A percentile compares a stretch with the other conserved stretches of the same genome.
Evolutionary conservation across 2,113 vertebrate genomes (phyloP).

Genomic region (Lucifuga dentata): DNA sequence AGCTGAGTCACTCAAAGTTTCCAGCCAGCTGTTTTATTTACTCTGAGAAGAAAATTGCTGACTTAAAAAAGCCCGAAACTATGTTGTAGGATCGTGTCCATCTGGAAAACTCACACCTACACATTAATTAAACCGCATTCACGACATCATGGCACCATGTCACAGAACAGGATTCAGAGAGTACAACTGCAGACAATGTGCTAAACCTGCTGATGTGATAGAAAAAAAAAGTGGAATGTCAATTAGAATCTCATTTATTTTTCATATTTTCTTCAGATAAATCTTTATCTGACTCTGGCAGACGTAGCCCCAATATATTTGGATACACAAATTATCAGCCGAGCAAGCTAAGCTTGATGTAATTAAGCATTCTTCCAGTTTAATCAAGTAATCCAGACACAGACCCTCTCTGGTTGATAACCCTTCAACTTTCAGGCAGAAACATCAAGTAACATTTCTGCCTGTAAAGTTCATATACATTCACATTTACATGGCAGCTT

Average conservation of each 20-base stretch:
- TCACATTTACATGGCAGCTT: slow-evolving; percentile 7
- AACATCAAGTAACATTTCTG: slow-evolving; percentile 35
- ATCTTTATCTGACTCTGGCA: slow-evolving; percentile 71
- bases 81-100: background rate
- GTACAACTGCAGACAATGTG: slow-evolving; percentile 13
- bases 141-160: background rate
- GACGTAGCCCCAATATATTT: slow-evolving; percentile 62
- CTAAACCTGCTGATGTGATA: slow-evolving; percentile 17
- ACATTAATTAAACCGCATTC: slow-evolving; percentile 1
- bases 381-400: slow-evolving; percentile 57
- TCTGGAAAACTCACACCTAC: slow-evolving; percentile 8
- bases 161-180: slow-evolving; percentile 13
- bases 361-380: slow-evolving; percentile 75
- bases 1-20: slow-evolving; percentile 19
- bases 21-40: slow-evolving; percentile 10
- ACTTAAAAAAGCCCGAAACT: slow-evolving; percentile 17
- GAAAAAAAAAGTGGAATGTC: background rate
- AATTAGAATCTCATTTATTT: slow-evolving; percentile 54
- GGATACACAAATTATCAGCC: slow-evolving; percentile 49
- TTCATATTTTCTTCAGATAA: slow-evolving; percentile 56
- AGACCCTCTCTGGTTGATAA: slow-evolving; percentile 37
- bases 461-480: slow-evolving; percentile 36
- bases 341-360: slow-evolving; percentile 55
- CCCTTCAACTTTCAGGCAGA: slow-evolving; percentile 38
- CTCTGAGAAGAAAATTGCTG: slow-evolving; percentile 3